phyloP scores from a whole-genome alignment of 2,797 vertebrate genomes.

The Sphenodon punctatus region DNA sequence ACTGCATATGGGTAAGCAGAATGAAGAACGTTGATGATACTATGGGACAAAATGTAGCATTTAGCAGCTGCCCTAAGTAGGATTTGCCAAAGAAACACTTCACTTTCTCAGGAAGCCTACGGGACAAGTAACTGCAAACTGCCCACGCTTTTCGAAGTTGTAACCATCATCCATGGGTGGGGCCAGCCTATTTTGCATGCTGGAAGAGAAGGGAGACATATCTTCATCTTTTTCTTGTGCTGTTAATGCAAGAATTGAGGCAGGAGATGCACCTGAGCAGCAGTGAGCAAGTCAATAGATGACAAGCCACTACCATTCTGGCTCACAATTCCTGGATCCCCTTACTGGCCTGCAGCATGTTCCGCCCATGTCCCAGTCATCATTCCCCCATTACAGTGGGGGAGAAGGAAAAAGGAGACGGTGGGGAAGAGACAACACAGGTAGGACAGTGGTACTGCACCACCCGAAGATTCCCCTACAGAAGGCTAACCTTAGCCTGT shows the following conservation, averaged over 20 bases:
- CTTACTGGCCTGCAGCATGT: not conserved
- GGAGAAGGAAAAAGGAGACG: not conserved
- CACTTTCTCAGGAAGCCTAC: not conserved
- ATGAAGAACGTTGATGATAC: not conserved
- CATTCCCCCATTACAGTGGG: not conserved
- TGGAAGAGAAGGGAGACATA: too few relatives aligned
- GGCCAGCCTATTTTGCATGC: too few relatives aligned
- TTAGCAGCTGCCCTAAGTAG: not conserved
- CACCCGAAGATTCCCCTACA: not conserved
- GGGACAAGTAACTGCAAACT: too few relatives aligned
- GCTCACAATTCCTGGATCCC: too few relatives aligned
- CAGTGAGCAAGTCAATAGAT: too few relatives aligned
- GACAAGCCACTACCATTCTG: too few relatives aligned
- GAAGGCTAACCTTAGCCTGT: not conserved
- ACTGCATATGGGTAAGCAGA: not conserved
- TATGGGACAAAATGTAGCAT: not conserved
- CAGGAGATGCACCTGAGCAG: too few relatives aligned
- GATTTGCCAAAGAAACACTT: not conserved
- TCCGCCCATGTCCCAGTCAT: not conserved
- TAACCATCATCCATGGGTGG: too few relatives aligned
- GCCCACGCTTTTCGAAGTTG: too few relatives aligned
- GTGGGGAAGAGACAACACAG: not conserved
- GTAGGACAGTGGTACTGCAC: rapidly evolving
- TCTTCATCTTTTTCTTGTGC: too few relatives aligned
- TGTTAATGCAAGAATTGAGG: too few relatives aligned